These are phyloP conservation scores for Pterobdella sp. DNA, from an alignment of 2,888 invertebrate species.

Conservation along the genomic window DNA sequence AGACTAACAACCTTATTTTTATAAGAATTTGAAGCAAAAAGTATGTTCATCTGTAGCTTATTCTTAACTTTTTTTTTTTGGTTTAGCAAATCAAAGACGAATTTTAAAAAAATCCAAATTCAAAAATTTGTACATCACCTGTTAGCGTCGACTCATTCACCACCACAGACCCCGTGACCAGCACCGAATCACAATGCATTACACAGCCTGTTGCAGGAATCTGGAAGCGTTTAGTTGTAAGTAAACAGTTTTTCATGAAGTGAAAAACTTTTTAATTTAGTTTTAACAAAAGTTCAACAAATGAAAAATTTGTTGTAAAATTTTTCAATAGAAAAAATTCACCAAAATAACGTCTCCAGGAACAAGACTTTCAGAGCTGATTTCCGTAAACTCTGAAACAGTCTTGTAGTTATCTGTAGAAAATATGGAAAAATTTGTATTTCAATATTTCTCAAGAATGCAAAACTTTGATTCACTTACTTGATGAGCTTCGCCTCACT, in stretches of 20 bases:
- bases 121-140: too few species aligned
- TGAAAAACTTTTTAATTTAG: not conserved
- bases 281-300: not conserved
- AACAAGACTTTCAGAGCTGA: constrained; percentile 64
- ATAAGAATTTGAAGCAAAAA: too few species aligned
- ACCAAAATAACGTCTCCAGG: constrained; percentile 73
- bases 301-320: not conserved
- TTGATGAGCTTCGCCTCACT: constrained; percentile 61
- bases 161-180: constrained; percentile 76
- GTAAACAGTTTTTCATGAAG: too few species aligned
- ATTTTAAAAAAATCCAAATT: too few species aligned
- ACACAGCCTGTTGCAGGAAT: constrained; percentile 74
- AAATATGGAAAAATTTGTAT: not conserved
- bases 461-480: too few species aligned
- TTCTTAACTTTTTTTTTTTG: not conserved
- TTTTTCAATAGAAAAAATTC: too few species aligned
- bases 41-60: too few species aligned
- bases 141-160: constrained; percentile 89
- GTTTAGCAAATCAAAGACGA: not conserved
- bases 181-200: constrained; percentile 80
- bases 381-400: constrained; percentile 40
- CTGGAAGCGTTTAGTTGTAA: constrained; percentile 48
- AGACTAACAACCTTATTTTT: too few species aligned
- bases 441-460: not conserved
- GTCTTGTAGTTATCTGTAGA: not conserved